These are phyloP conservation scores for Epirrhoe tristata DNA, from an alignment of 2,888 invertebrate species.

Conservation along the genomic window DNA sequence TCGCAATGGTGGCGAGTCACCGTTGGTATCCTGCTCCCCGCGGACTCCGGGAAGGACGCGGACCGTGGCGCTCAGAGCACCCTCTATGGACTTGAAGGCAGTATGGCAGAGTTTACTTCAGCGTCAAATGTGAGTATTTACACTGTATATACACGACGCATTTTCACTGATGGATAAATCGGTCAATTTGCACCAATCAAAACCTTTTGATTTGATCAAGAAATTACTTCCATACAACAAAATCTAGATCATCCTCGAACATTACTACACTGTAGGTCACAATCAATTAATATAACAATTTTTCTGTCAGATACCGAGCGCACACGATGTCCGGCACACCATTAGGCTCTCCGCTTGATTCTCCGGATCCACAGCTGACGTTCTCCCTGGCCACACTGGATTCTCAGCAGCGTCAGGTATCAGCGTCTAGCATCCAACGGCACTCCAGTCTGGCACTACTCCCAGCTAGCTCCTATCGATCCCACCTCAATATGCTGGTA, in stretches of 20 bases:
- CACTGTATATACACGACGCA: neutral
- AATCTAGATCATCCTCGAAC: too few relatives aligned
- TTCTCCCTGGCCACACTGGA: constrained; percentile 87
- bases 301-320: constrained; percentile 89
- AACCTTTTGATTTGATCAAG: too few relatives aligned
- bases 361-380: constrained; percentile 89
- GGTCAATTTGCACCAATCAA: too few relatives aligned
- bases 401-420: constrained; percentile 87
- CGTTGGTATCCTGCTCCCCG: constrained; percentile 90
- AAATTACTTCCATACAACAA: too few relatives aligned
- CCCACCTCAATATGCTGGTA: constrained; percentile 80
- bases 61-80: constrained; percentile 91
- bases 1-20: constrained; percentile 89
- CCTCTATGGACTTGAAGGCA: constrained; percentile 93
- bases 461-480: constrained; percentile 81
- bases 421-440: constrained; percentile 81
- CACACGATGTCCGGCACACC: constrained; percentile 93
- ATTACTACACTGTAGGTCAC: too few relatives aligned
- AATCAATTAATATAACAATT: neutral
- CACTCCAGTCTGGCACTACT: constrained; percentile 78
- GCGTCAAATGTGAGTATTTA: constrained; percentile 92
- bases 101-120: constrained; percentile 96
- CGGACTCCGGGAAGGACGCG: constrained; percentile 88
- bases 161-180: neutral
- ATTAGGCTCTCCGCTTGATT: constrained; percentile 93